A percentile compares a stretch with the other conserved stretches of the same genome.
Conservation (phyloP, 2,888 invertebrate species). For the Tuta absoluta region DNA sequence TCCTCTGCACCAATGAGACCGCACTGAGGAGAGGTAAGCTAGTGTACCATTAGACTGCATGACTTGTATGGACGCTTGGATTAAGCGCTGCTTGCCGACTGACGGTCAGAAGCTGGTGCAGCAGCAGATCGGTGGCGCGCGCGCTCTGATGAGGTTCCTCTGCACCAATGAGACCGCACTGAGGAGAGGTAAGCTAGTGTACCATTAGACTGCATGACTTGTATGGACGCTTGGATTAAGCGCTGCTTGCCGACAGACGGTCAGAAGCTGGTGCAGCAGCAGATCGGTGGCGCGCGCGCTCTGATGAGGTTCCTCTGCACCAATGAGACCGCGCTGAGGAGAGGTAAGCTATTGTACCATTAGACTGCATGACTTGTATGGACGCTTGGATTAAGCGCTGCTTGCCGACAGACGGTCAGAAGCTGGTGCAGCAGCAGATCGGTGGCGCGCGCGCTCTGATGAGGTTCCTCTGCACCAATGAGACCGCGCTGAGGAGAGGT, state of each 20-base stretch:
- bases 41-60: background rate
- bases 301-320: slow-evolving; percentile 71
- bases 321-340: slow-evolving; percentile 65
- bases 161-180: slow-evolving; percentile 70
- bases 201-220: background rate
- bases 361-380: slow-evolving; percentile 31
- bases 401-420: slow-evolving; percentile 69
- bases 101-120: slow-evolving; percentile 69
- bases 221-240: slow-evolving; percentile 65
- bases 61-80: slow-evolving; percentile 69
- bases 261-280: slow-evolving; percentile 66
- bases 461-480: slow-evolving; percentile 70
- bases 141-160: slow-evolving; percentile 66
- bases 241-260: slow-evolving; percentile 70
- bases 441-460: slow-evolving; percentile 68
- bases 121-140: slow-evolving; percentile 69
- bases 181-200: slow-evolving; percentile 53
- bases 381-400: slow-evolving; percentile 72
- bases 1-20: slow-evolving; percentile 69
- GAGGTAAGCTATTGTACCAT: slow-evolving; percentile 47
- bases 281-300: slow-evolving; percentile 66
- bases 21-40: slow-evolving; percentile 60
- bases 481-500: slow-evolving; percentile 67
- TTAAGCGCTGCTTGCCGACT: slow-evolving; percentile 67
- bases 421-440: slow-evolving; percentile 65